Percentiles rank a stretch among this genome's conserved stretches.
Evolutionary conservation across 2,797 vertebrate species (phyloP).

Genomic region (Cuculus canorus): DNA sequence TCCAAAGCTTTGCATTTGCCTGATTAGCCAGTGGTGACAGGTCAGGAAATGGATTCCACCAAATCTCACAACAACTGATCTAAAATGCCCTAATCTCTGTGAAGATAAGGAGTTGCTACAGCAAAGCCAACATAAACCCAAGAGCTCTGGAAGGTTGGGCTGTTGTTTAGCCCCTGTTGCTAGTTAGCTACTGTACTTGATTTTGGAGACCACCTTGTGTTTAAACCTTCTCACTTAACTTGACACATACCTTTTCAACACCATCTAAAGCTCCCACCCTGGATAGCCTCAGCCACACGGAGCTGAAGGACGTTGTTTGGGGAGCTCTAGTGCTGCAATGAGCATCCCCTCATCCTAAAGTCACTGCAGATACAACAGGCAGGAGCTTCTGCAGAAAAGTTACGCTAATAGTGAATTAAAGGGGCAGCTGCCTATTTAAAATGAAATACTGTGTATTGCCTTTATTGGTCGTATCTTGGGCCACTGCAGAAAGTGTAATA

Average conservation of each 20-base stretch:
- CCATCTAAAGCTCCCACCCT: conserved; percentile 33
- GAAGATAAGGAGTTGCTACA: conserved; percentile 81
- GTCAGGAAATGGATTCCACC: conserved; percentile 71
- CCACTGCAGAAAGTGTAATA: neutral
- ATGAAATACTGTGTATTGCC: neutral
- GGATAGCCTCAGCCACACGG: conserved; percentile 69
- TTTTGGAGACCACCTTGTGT: conserved; percentile 53
- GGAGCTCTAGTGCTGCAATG: neutral
- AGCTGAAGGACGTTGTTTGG: neutral
- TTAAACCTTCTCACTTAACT: conserved; percentile 64
- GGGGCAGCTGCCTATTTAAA: neutral
- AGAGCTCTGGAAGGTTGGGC: conserved; percentile 42
- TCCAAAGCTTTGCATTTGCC: neutral
- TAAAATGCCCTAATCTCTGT: conserved; percentile 66
- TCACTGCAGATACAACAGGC: rapidly evolving
- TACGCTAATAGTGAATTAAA: neutral
- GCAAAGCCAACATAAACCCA: conserved; percentile 76
- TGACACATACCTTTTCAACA: conserved; percentile 75
- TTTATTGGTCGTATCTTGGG: neutral
- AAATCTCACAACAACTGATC: conserved; percentile 61
- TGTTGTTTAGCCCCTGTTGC: conserved; percentile 52
- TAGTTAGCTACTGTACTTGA: conserved; percentile 51
- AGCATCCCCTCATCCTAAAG: neutral
- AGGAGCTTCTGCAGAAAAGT: neutral
- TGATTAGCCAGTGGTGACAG: conserved; percentile 45